Evolutionary conservation across 35 echinoderm and acorn worm genomes (phyloP), one percentile per base, ranked within the genome.

Genomic region (Ophiothrix spiculata): DNA sequence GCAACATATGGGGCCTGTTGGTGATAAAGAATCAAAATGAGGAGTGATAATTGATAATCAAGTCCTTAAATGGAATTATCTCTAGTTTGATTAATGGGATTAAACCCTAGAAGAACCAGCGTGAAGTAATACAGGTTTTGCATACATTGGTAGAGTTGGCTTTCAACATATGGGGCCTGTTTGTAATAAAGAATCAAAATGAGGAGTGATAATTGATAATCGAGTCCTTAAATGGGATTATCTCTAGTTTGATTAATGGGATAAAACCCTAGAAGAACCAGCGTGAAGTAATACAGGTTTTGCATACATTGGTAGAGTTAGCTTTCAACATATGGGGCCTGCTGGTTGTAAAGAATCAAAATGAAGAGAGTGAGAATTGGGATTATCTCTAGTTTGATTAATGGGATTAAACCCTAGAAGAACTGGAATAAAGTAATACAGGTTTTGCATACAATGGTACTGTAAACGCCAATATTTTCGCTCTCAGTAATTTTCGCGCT

Each of bases 201-300:
- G n/a, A n/a, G n/a, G n/a, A n/a, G n/a, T n/a, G n/a, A n/a, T n/a
- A n/a, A n/a, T n/a, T n/a, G n/a, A n/a, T n/a, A 69, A 40, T 91
- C 74, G 91, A 91, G 94, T 4, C 80, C 82, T 49, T 98, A 88
- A 35, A 98, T 85, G 32, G 76, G 31, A 38, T 85, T 1, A 83
- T 91, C 77, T 40, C 89, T 90, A 6, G 89, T 85, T 40, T 80
- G 85, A 74, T 64, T 35, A 2, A 91, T 39, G 21, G 95, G 91
- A 79, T 98, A 93, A 35, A 98, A 98, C 1, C 95, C 95, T 32
- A 98, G 85, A 21, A 98, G 49, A 39, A 98, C 95, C 10, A 91
- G 95, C 19, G 45, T 79, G 42, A 86, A 85, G 33, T 75, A 32
- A 74, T 98, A 88, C 2, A 86, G 88, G 37, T 94, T 81, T 10